Conservation (phyloP, 1,140 invertebrate genomes). For the Sesamia nonagrioides region DNA sequence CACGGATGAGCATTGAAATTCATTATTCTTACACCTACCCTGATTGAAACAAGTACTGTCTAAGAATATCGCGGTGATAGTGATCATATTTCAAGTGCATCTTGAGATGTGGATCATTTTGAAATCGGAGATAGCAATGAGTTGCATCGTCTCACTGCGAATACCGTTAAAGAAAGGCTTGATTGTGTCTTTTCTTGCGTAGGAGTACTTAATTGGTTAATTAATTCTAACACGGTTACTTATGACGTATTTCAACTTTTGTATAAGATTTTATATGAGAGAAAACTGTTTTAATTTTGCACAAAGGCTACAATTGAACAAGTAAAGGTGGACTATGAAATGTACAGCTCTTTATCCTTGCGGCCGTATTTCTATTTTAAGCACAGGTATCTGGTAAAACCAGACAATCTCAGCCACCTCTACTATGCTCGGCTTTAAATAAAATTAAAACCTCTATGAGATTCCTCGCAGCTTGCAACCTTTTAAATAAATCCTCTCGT, state of each 20-base stretch:
- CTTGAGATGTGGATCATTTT: slow-evolving; percentile 67
- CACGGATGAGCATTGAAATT: slow-evolving; percentile 53
- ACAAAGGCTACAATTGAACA: slow-evolving; percentile 33
- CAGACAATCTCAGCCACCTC: slow-evolving; percentile 63
- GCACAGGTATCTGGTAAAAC: slow-evolving; percentile 67
- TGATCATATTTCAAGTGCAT: slow-evolving; percentile 73
- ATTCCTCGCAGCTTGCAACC: slow-evolving; percentile 60
- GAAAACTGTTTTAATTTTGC: slow-evolving; percentile 25
- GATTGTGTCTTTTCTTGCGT: slow-evolving; percentile 67
- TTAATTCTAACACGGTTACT: slow-evolving; percentile 69
- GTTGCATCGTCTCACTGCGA: slow-evolving; percentile 62
- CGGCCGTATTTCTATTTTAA: slow-evolving; percentile 71
- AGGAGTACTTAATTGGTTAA: slow-evolving; percentile 62
- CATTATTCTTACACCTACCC: slow-evolving; percentile 55
- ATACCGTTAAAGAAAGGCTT: slow-evolving; percentile 67
- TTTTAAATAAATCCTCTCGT: slow-evolving; percentile 52
- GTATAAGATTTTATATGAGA: slow-evolving; percentile 42
- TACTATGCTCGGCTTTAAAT: slow-evolving; percentile 59
- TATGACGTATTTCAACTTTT: slow-evolving; percentile 32
- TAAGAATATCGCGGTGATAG: slow-evolving; percentile 54
- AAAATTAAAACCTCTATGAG: slow-evolving; percentile 75
- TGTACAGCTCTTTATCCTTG: slow-evolving; percentile 66
- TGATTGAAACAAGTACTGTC: slow-evolving; percentile 16
- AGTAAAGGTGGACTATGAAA: slow-evolving; percentile 61
- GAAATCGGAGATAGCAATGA: slow-evolving; percentile 66